Base-by-base conservation (phyloP, 1,140 invertebrate genomes). In the Stenopsyche tienmushanensis region DNA sequence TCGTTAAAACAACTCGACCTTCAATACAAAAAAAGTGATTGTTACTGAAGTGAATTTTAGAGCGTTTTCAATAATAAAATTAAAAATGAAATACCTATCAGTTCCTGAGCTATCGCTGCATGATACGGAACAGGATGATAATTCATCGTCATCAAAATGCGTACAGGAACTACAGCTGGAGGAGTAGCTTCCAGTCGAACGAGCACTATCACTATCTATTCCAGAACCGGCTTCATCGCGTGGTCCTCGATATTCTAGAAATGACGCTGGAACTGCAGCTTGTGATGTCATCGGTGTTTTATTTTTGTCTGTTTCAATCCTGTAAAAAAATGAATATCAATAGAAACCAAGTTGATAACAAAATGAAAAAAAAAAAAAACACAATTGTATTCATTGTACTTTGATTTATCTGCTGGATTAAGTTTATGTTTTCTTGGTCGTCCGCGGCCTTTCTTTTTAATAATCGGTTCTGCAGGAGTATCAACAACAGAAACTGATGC, bases 121-220 rank as follows among this genome's bases (percentile, higher is more conserved):
- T 58, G 72, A 74, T 21, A 75, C 74, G 0, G 75, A 75, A 7
- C 65, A 74, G 58, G 75, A 65, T 21, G 39, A 62, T 2, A 45
- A 41, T 34, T 42, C 67, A 70, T 29, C 73, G 57, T 78, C 76
- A 47, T 77, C 76, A 58, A 77, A 78, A 69, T 80, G 77, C 2
- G 77, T 77, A 70, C 79, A 80, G 44, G 78, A 80, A 20, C 77
- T 78, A 41, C 79, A 80, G 13, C 75, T 77, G 67, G 77, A 76
- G 50, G 79, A 77, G 74, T 76, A 80, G 64, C 71, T 74, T 0
- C 76, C 60, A 1, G 60, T 76, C 39, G 79, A 80, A n/a, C 77
- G 71, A 0, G 75, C 76, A 2, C 76, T 66, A 54, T 80, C 78
- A 45, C 78, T 80, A 59, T 81, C 79, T 13, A 76, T 77, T 25